These are phyloP conservation scores for Ceramica pisi DNA, from an alignment of 2,888 invertebrate species.

Conservation along the genomic window DNA sequence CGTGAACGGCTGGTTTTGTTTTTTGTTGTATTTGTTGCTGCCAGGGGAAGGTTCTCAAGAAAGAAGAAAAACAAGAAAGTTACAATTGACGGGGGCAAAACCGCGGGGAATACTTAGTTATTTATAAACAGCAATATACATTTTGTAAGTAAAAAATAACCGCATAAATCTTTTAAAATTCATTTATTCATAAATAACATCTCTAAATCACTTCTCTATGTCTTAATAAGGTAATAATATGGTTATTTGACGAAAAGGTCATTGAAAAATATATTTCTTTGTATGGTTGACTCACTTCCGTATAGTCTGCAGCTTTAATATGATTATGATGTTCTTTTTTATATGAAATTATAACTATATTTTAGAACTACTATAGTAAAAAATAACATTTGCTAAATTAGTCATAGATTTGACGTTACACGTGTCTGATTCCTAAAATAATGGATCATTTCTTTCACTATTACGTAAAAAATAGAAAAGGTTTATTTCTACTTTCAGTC, in stretches of 20 bases:
- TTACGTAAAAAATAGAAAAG: too few relatives aligned
- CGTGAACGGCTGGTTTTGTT: too few relatives aligned
- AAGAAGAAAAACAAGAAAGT: too few relatives aligned
- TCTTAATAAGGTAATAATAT: slow-evolving; percentile 54
- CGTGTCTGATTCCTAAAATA: background rate
- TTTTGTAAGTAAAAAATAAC: background rate
- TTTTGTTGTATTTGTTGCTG: too few relatives aligned
- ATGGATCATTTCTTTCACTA: background rate
- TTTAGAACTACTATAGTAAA: slow-evolving; percentile 19
- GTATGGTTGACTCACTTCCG: slow-evolving; percentile 56
- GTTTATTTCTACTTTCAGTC: too few relatives aligned
- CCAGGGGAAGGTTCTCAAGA: too few relatives aligned
- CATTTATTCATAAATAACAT: slow-evolving; percentile 16
- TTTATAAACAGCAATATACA: background rate
- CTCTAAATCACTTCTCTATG: slow-evolving; percentile 53
- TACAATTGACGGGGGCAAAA: too few relatives aligned
- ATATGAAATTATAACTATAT: slow-evolving; percentile 29
- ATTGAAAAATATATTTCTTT: slow-evolving; percentile 56
- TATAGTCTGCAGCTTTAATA: slow-evolving; percentile 39
- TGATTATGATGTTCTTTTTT: slow-evolving; percentile 41
- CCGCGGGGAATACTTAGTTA: too few relatives aligned
- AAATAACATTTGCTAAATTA: slow-evolving; percentile 1
- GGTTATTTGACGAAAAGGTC: slow-evolving; percentile 55
- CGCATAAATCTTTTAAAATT: slow-evolving; percentile 18
- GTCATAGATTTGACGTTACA: background rate